Conservation (phyloP, 2,888 invertebrate genomes). For the Cantharis lateralis region DNA sequence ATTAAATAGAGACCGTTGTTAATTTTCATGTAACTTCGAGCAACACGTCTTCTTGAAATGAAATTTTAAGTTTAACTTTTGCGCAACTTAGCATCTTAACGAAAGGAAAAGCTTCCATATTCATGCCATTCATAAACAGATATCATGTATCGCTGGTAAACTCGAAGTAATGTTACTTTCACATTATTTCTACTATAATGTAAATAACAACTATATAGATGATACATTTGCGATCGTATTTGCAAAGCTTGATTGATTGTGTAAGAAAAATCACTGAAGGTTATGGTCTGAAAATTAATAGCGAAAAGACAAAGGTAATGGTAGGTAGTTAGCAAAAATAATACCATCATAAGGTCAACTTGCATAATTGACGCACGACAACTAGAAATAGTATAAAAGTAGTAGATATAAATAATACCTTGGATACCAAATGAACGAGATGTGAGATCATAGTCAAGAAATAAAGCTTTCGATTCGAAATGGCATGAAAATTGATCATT, state of each 20-base stretch:
- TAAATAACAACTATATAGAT: background rate
- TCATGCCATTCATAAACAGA: too few species aligned
- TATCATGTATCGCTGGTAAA: too few species aligned
- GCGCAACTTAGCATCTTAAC: too few species aligned
- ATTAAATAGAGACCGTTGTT: too few species aligned
- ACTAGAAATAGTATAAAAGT: background rate
- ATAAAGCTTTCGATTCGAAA: background rate
- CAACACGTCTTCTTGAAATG: too few species aligned
- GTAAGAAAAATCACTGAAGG: background rate
- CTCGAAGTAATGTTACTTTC: background rate
- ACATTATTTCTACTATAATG: background rate
- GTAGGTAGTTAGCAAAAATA: background rate
- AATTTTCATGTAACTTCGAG: too few species aligned
- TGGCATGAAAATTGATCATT: background rate
- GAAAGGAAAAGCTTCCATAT: too few species aligned
- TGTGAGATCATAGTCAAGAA: background rate
- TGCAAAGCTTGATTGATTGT: background rate
- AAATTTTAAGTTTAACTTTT: too few species aligned
- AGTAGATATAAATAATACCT: background rate
- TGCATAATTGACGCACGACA: background rate
- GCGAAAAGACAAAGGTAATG: background rate
- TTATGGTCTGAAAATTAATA: background rate
- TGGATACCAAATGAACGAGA: background rate
- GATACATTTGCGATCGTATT: background rate
- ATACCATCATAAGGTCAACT: background rate